Conservation (phyloP, 2,888 invertebrate species). For the Melinaea menophilus region DNA sequence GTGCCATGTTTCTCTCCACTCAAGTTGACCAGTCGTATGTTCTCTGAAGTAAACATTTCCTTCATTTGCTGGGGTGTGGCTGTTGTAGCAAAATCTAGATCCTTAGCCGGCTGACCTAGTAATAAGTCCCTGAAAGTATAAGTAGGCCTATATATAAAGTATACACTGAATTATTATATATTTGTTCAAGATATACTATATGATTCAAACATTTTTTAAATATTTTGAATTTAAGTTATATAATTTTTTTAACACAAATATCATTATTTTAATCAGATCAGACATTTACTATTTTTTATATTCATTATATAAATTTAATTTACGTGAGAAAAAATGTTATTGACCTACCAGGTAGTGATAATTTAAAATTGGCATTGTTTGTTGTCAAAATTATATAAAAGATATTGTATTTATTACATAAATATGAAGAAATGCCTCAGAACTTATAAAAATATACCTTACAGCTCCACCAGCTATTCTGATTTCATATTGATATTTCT, state of each 20-base stretch:
- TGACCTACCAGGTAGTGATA: too few relatives aligned
- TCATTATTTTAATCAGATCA: too few relatives aligned
- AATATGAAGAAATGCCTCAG: too few relatives aligned
- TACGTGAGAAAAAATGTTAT: too few relatives aligned
- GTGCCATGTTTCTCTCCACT: slow-evolving; percentile 97
- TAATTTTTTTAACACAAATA: too few relatives aligned
- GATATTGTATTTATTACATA: too few relatives aligned
- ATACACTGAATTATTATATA: not conserved
- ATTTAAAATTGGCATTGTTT: too few relatives aligned
- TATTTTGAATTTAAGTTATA: too few relatives aligned
- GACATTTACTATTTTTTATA: too few relatives aligned
- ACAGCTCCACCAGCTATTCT: slow-evolving; percentile 98
- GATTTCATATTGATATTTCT: slow-evolving; percentile 89
- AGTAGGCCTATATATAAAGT: not conserved
- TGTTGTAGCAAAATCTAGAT: slow-evolving; percentile 98
- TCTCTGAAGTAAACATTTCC: slow-evolving; percentile 90
- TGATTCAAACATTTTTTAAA: too few relatives aligned
- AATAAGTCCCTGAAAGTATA: slow-evolving; percentile 81
- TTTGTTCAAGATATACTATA: slow-evolving; percentile 8
- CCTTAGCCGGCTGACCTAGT: slow-evolving; percentile 88
- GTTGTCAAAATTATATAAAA: too few relatives aligned
- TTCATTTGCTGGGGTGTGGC: slow-evolving; percentile 99
- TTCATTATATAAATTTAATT: not conserved
- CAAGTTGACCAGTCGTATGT: slow-evolving; percentile 93
- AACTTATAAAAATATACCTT: slow-evolving; percentile 63